Evolutionary conservation across 2,888 invertebrate genomes (phyloP).

Genomic region (Hofmannophila pseudospretella): DNA sequence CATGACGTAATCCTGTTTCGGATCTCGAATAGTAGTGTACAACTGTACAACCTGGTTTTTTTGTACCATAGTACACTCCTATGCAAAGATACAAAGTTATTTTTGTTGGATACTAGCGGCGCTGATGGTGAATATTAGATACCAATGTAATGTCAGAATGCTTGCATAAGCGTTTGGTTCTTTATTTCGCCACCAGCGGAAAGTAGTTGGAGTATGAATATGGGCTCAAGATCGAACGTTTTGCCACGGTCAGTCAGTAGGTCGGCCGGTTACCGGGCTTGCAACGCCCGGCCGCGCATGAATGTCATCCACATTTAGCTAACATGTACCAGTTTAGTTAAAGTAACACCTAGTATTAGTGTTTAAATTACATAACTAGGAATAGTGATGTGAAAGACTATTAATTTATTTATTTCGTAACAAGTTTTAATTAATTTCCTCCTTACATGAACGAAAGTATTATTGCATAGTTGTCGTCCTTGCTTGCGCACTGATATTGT

Average conservation of each 20-base stretch:
- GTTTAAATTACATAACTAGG: conserved; percentile 21
- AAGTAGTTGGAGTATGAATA: too few relatives aligned
- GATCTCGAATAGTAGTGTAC: too few relatives aligned
- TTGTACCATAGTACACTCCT: not conserved
- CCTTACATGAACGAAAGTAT: conserved; percentile 15
- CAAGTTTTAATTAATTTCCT: conserved; percentile 10
- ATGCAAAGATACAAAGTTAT: not conserved
- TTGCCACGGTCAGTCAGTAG: conserved; percentile 38
- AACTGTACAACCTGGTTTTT: not conserved
- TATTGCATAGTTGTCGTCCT: conserved; percentile 29
- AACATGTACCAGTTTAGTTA: conserved; percentile 29
- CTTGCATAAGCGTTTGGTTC: not conserved
- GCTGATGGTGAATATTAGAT: not conserved
- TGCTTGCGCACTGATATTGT: conserved; percentile 37
- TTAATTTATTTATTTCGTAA: conserved; percentile 8
- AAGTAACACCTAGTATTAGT: conserved; percentile 25
- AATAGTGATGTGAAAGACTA: conserved; percentile 46
- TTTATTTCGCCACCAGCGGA: not conserved
- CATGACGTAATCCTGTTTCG: not conserved
- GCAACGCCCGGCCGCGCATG: conserved; percentile 26
- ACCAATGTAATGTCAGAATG: not conserved
- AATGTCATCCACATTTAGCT: conserved; percentile 30
- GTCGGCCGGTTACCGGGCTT: conserved; percentile 36
- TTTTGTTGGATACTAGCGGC: not conserved
- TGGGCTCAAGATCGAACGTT: not conserved